These are phyloP conservation scores for Trissoscelio sp. DNA, from an alignment of 2,888 invertebrate species.

Conservation along the genomic window DNA sequence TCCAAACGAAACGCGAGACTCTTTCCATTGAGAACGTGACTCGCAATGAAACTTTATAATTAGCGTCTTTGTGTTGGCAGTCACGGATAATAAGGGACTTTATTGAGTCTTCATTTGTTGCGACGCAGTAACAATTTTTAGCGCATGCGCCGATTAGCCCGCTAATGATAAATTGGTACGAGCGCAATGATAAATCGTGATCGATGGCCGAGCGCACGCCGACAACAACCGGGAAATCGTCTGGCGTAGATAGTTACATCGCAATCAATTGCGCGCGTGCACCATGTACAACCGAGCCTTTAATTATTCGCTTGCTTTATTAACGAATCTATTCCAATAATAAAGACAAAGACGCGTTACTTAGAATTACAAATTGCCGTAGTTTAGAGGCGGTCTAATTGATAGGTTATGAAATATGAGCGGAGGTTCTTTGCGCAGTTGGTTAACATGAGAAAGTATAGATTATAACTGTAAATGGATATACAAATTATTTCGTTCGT, in stretches of 20 bases:
- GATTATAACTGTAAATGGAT: no score
- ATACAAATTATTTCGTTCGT: not conserved
- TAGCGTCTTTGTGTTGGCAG: conserved; percentile 71
- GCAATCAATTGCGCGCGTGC: conserved; percentile 39
- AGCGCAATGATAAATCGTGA: conserved; percentile 59
- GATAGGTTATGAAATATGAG: conserved; percentile 53
- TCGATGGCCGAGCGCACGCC: conserved; percentile 30
- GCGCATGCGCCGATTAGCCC: conserved; percentile 24
- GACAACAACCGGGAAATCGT: conserved; percentile 9
- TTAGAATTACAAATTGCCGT: conserved; percentile 56
- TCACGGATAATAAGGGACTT: conserved; percentile 71
- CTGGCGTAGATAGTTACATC: conserved; percentile 7
- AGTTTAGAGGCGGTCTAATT: conserved; percentile 49
- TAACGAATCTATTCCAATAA: conserved; percentile 52
- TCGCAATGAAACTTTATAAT: conserved; percentile 75
- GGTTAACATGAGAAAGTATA: no score
- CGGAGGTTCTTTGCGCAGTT: not conserved
- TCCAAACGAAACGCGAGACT: conserved; percentile 3
- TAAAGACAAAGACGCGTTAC: conserved; percentile 58
- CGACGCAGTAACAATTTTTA: conserved; percentile 47
- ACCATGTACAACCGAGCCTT: conserved; percentile 2
- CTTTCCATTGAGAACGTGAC: conserved; percentile 71
- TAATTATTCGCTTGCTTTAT: conserved; percentile 56
- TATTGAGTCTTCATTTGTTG: conserved; percentile 56
- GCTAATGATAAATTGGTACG: conserved; percentile 64